phyloP scores from a whole-genome alignment of 2,797 vertebrate genomes.

The Sus cebifrons region DNA sequence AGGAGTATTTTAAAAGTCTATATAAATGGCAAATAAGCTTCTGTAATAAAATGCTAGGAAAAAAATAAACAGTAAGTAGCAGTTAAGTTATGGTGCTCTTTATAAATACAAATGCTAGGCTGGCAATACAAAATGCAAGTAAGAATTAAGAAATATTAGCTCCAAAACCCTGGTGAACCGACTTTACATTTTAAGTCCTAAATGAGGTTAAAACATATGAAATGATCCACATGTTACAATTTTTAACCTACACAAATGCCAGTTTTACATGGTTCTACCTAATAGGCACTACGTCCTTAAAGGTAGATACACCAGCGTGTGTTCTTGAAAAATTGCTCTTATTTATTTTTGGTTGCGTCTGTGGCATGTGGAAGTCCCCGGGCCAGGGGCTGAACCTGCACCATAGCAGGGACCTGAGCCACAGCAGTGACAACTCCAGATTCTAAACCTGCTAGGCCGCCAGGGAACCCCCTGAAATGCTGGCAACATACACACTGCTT shows the following conservation, averaged over 20 bases:
- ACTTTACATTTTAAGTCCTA: background rate
- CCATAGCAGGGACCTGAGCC: too few relatives aligned
- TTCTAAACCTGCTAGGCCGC: too few relatives aligned
- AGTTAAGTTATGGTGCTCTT: background rate
- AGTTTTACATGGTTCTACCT: background rate
- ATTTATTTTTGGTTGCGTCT: too few relatives aligned
- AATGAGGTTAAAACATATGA: background rate
- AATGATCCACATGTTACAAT: background rate
- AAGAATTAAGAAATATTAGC: background rate
- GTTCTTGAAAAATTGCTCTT: background rate
- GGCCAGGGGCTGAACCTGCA: too few relatives aligned
- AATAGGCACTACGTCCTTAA: background rate
- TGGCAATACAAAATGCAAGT: background rate
- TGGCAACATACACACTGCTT: background rate
- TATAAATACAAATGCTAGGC: background rate
- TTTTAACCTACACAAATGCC: background rate
- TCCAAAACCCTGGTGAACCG: background rate
- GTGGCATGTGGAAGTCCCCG: too few relatives aligned
- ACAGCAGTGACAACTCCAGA: too few relatives aligned
- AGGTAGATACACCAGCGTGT: background rate
- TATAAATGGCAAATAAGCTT: background rate
- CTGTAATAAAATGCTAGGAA: background rate
- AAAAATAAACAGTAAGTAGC: background rate
- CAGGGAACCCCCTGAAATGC: too few relatives aligned
- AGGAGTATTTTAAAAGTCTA: background rate